Base-by-base conservation (phyloP, 1,140 invertebrate species). In the Euborellia annulipes region DNA sequence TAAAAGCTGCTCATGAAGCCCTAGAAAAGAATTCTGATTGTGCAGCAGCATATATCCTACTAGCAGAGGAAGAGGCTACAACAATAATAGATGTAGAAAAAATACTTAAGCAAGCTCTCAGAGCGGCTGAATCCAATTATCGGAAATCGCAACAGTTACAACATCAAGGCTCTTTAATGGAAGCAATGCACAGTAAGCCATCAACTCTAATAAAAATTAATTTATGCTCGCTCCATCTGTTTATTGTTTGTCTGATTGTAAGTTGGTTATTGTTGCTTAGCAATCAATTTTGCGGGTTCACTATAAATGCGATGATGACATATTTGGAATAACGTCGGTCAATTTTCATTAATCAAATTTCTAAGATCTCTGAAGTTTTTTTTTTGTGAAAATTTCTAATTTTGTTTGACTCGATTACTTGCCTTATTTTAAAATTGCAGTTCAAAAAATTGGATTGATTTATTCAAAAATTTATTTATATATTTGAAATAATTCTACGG, bases 51-150 rank as follows among this genome's bases (percentile, higher is more conserved):
- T 84, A 94, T 57, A 92, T 98, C 59, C 67, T 98, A 42, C 67
- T 98, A 23, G 93, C 92, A 1, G 94, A 98, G 67, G 94, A 98
- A 64, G 92, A 96, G 62, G 85, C 89, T 22, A 82, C 85, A 46
- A 93, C 87, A 6, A 91, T 97, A 45, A 51, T 78, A 19, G 91
- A 97, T 64, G 81, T 79, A 4, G 88, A 93, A 62, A 85, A 85
- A 58, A 78, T 88, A 52, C 70, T 93, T 19, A 88, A 86, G 59
- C 82, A 84, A 54, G 90, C 87, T 0, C 67, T 91, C 2, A 91
- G 87, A 67, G 78, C 81, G 32, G 90, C 89, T 3, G 91, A 95
- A 64, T 69, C 70, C 11, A 87, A 84, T 65, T 91, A 90, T 54
- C 77, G 78, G 61, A 82, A 79, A 59, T 80, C 82, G 36, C 85